These are phyloP conservation scores for Cheilosia urbana DNA, from an alignment of 2,888 invertebrate species.

Conservation along the genomic window DNA sequence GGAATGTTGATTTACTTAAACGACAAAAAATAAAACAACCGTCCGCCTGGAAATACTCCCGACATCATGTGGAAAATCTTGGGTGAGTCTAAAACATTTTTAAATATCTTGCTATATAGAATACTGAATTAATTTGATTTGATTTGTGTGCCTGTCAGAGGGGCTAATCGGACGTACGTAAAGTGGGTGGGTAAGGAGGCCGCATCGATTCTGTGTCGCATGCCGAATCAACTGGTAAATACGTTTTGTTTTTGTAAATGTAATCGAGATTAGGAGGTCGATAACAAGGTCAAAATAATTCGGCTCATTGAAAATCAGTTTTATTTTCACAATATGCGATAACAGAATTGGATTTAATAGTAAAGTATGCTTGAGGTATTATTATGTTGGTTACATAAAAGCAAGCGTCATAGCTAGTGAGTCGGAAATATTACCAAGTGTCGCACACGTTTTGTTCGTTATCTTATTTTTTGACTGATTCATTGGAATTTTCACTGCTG, in stretches of 20 bases:
- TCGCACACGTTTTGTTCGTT: neutral
- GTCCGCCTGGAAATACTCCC: conserved; percentile 16
- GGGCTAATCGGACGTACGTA: neutral
- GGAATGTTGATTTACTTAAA: conserved; percentile 69
- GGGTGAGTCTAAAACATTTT: conserved; percentile 49
- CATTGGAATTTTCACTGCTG: neutral
- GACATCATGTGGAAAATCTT: conserved; percentile 55
- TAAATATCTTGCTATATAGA: neutral
- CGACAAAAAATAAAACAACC: conserved; percentile 40
- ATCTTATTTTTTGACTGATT: neutral
- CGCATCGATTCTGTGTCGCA: conserved; percentile 1
- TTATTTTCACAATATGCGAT: neutral
- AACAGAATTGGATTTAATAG: neutral
- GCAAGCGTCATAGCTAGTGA: neutral
- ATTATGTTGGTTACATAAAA: neutral
- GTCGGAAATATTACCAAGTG: neutral
- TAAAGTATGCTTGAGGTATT: neutral
- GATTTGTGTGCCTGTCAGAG: conserved; percentile 17
- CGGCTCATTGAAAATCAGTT: too few species aligned
- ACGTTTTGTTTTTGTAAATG: neutral
- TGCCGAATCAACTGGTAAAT: conserved; percentile 8
- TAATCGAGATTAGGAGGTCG: neutral
- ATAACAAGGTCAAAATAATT: neutral
- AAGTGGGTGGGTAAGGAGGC: neutral
- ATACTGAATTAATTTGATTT: conserved; percentile 20